Evolutionary conservation across 2,797 vertebrate genomes (phyloP), one percentile per base, ranked within the genome.

Genomic region (Manis javanica): DNA sequence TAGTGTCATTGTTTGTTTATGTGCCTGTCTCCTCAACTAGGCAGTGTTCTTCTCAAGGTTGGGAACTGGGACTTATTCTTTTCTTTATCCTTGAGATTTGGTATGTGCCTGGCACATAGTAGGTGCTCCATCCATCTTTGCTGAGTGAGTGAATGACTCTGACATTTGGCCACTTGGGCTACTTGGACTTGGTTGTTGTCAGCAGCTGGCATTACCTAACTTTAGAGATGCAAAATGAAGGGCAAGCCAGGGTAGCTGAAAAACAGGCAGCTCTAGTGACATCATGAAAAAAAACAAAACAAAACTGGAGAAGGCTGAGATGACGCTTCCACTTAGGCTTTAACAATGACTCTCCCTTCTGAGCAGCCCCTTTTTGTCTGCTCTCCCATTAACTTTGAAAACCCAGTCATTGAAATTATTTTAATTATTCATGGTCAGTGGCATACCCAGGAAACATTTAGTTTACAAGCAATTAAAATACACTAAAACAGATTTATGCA

Each of bases 381-480:
- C 46, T 79, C 75, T 93, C 81, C 94, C 37, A 86, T 97, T 95
- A 64, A 66, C 92, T 97, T 97, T 0, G 12, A 97, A 97, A 96
- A 91, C 64, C 78, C 78, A 91, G 91, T 95, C 95, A 90, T 57
- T 95, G 96, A 94, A 96, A 96, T 97, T 90, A 95, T 91, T 96
- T 95, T 97, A 95, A 97, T 97, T 97, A 97, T 94, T 97, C 97
- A 96, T 82, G 77, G 95, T 93, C 92, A 93, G 87, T 96, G 94
- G 84, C 96, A 94, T 96, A 96, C 94, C 87, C 97, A 94, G 96
- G 97, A 98, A 98, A 97, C 95, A 97, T 90, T 97, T 96, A 55
- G 85, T 96, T 96, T 96, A 97, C 81, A 97, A 97, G 96, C 95
- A 97, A 96, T 97, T 97, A 97, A 97, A 94, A 95, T 85, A 90